Percentiles rank a stretch among this genome's conserved stretches.
phyloP scores from a whole-genome alignment of 2,888 invertebrate genomes.

The Drosophila mercatorum region DNA sequence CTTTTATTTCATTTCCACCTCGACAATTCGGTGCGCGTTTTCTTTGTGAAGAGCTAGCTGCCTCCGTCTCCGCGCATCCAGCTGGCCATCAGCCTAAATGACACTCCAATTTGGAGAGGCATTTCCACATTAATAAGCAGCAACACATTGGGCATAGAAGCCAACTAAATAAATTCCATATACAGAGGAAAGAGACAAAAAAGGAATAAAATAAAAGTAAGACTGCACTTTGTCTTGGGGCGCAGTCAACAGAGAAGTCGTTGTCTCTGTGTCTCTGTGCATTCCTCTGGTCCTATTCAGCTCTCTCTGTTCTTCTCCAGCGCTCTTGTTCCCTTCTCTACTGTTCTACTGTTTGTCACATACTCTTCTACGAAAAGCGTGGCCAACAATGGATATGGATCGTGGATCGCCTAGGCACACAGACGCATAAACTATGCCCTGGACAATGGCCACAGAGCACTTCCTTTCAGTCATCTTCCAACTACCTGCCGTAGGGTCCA shows the following conservation, averaged over 20 bases:
- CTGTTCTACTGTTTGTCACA: constrained; percentile 71
- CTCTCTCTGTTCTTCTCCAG: constrained; percentile 21
- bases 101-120: constrained; percentile 80
- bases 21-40: constrained; percentile 39
- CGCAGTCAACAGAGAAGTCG: constrained; percentile 69
- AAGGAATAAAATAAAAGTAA: constrained; percentile 11
- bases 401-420: constrained; percentile 39
- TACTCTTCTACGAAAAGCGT: constrained; percentile 76
- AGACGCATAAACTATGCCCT: constrained; percentile 67
- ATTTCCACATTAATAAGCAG: constrained; percentile 80
- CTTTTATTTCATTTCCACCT: constrained; percentile 42
- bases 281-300: constrained; percentile 38
- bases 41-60: constrained; percentile 14
- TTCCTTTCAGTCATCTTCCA: constrained; percentile 58
- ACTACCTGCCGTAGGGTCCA: constrained; percentile 56
- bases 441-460: constrained; percentile 67
- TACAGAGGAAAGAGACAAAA: constrained; percentile 40
- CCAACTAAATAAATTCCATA: constrained; percentile 66
- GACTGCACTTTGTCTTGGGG: constrained; percentile 57
- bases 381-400: constrained; percentile 65
- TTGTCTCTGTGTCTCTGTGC: constrained; percentile 40
- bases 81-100: constrained; percentile 61
- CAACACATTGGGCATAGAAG: constrained; percentile 67
- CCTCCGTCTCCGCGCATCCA: constrained; percentile 1
- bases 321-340: constrained; percentile 35